phyloP scores from a whole-genome alignment of 2,888 invertebrate species.

The Eupithecia insigniata region DNA sequence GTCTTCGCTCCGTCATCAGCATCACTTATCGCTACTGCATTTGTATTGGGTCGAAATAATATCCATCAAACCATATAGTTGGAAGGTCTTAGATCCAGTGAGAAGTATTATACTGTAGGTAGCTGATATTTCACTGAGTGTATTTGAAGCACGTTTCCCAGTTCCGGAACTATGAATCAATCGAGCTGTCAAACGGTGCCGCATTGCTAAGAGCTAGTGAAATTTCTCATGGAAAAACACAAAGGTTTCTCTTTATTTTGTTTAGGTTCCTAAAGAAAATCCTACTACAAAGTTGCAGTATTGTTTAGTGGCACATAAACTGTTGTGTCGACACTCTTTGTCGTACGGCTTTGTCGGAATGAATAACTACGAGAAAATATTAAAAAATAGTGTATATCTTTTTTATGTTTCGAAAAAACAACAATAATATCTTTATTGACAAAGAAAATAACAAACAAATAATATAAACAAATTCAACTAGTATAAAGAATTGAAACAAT shows the following conservation, averaged over 20 bases:
- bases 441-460: too few species aligned
- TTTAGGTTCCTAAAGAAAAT: neutral
- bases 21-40: neutral
- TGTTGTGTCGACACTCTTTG: neutral
- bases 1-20: neutral
- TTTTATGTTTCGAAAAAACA: too few species aligned
- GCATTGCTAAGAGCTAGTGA: conserved; percentile 1
- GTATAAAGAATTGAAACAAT: too few species aligned
- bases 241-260: neutral
- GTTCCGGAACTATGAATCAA: conserved; percentile 7
- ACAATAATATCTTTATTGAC: too few species aligned
- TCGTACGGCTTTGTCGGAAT: neutral
- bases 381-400: too few species aligned
- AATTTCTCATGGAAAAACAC: conserved; percentile 5
- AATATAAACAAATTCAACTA: too few species aligned
- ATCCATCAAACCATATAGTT: neutral
- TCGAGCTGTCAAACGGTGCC: conserved; percentile 7
- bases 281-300: neutral
- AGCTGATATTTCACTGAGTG: neutral
- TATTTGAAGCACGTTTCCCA: neutral
- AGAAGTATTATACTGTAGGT: neutral
- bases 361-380: too few species aligned
- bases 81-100: neutral
- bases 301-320: neutral
- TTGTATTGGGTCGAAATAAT: neutral